phyloP scores from a whole-genome alignment of 2,113 vertebrate genomes.

The Chaetops frenatus region DNA sequence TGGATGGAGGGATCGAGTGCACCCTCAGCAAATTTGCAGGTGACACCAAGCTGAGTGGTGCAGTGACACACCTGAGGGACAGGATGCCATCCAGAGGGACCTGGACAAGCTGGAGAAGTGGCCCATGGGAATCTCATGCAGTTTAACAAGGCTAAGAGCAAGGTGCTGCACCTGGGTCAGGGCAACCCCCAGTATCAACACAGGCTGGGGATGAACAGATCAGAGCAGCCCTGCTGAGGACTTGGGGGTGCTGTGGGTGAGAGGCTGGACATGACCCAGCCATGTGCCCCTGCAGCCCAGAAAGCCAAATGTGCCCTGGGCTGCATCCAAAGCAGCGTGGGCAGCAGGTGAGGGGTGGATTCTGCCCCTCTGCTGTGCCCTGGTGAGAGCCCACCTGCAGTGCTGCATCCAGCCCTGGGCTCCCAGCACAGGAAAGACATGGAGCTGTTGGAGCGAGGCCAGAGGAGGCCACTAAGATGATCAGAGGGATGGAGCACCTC shows the following conservation, averaged over 20 bases:
- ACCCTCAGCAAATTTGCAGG: background rate
- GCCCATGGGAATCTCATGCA: background rate
- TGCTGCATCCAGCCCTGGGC: background rate
- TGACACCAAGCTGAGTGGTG: background rate
- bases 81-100: background rate
- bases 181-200: rapidly evolving
- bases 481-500: background rate
- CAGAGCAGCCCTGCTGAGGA: background rate
- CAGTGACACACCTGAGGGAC: background rate
- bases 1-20: rapidly evolving
- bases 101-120: background rate
- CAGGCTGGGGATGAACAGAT: background rate
- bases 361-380: background rate
- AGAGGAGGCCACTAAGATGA: background rate
- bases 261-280: background rate
- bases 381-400: background rate
- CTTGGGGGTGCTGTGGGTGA: background rate
- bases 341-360: background rate
- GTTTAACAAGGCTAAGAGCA: background rate
- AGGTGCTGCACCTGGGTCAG: background rate
- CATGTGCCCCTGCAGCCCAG: background rate
- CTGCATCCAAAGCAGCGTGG: background rate
- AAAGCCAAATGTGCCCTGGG: background rate
- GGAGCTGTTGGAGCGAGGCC: background rate
- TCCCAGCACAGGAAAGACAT: background rate